Percentiles rank a stretch among this genome's conserved stretches.
Conservation (phyloP, 1,140 invertebrate genomes). For the Diabrotica undecimpunctata region DNA sequence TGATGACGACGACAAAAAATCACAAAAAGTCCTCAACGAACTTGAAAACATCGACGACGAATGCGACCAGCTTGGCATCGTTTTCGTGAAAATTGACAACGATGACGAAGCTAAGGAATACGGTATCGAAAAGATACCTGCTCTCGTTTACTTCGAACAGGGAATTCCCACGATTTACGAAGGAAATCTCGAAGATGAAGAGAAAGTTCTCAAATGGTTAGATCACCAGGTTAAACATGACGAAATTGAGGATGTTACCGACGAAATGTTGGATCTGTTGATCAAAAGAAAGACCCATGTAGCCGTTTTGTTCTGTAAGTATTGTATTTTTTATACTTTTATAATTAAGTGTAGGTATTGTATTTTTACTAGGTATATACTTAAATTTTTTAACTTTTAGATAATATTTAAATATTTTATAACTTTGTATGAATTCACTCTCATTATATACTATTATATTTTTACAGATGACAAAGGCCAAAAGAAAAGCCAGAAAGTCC, state of each 20-base stretch:
- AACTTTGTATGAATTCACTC: no score
- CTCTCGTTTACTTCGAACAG: constrained; percentile 87
- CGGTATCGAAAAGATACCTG: constrained; percentile 82
- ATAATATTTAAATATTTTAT: no score
- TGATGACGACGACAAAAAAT: constrained; percentile 87
- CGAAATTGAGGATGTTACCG: constrained; percentile 91
- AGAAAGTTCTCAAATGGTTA: constrained; percentile 85
- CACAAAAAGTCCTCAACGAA: constrained; percentile 80
- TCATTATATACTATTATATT: constrained; percentile 18
- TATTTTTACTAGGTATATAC: background rate
- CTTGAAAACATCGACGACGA: constrained; percentile 94
- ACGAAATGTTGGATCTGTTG: constrained; percentile 90
- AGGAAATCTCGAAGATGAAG: constrained; percentile 87
- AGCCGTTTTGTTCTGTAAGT: constrained; percentile 86
- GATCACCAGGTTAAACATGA: constrained; percentile 80
- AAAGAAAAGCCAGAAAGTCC: constrained; percentile 83
- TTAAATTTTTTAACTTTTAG: background rate
- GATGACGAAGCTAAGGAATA: constrained; percentile 85
- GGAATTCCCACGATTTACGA: constrained; percentile 84
- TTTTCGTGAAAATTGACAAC: constrained; percentile 92
- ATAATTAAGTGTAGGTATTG: background rate
- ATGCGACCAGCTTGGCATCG: constrained; percentile 81
- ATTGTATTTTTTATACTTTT: constrained; percentile 23
- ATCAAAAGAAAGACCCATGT: constrained; percentile 85
- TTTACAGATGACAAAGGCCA: constrained; percentile 85